Evolutionary conservation across 2,888 invertebrate species (phyloP).

Genomic region (Lordiphosa fenestrarum): DNA sequence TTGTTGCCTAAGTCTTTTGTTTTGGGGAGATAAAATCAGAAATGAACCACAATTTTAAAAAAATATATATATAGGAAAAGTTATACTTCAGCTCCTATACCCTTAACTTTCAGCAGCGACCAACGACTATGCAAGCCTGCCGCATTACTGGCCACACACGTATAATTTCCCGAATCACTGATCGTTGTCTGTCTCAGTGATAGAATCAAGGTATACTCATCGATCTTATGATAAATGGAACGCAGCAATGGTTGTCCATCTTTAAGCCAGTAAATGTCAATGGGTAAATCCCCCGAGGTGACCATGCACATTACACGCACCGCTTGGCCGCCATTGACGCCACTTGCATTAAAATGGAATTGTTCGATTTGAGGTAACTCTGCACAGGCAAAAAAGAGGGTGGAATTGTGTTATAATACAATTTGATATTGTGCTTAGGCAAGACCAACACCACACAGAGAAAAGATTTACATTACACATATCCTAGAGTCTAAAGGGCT

Average conservation of each 20-base stretch:
- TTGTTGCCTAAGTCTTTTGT: slow-evolving; percentile 44
- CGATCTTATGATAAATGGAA: slow-evolving; percentile 80
- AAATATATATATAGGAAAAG: slow-evolving; percentile 4
- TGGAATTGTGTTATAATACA: slow-evolving; percentile 36
- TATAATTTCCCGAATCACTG: slow-evolving; percentile 82
- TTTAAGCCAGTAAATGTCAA: slow-evolving; percentile 86
- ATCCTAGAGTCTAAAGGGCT: slow-evolving; percentile 33
- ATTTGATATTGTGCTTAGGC: slow-evolving; percentile 31
- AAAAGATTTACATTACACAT: slow-evolving; percentile 32
- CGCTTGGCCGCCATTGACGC: slow-evolving; percentile 82
- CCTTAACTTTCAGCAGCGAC: slow-evolving; percentile 83
- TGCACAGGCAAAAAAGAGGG: slow-evolving; percentile 40
- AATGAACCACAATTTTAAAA: slow-evolving; percentile 10
- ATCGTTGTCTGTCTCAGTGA: slow-evolving; percentile 80
- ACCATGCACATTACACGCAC: slow-evolving; percentile 84
- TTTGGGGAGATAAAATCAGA: slow-evolving; percentile 6
- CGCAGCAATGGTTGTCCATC: slow-evolving; percentile 79
- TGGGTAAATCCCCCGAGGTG: slow-evolving; percentile 89
- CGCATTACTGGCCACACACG: slow-evolving; percentile 83
- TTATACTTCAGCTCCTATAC: slow-evolving; percentile 70
- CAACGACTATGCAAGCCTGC: slow-evolving; percentile 82
- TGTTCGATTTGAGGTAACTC: slow-evolving; percentile 82
- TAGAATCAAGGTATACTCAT: slow-evolving; percentile 81
- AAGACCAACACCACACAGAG: slow-evolving; percentile 40
- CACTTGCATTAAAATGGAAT: slow-evolving; percentile 81